Base-by-base conservation (phyloP, 1,140 invertebrate species). In the Aphidius gifuensis region DNA sequence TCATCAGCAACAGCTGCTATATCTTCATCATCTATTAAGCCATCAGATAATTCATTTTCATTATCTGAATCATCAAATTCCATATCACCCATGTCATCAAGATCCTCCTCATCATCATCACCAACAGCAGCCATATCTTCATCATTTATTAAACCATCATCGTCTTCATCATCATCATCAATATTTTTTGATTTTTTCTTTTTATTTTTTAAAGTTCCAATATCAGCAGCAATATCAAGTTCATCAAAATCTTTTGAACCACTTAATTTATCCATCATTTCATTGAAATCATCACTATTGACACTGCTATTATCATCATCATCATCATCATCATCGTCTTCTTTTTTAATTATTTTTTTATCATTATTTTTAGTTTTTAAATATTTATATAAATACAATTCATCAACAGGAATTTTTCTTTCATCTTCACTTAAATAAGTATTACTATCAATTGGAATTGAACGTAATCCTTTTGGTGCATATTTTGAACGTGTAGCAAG, bases 221-320 rank as follows among this genome's bases (percentile, higher is more conserved):
- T 69, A 57, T 83, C 80, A 16, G 76, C 80, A 64, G 80, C 81
- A 60, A 82, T 74, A 55, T 83, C 87, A 32, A 88, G 68, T 64
- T 88, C 83, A 6, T 83, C 86, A 9, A 87, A 68, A 68, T 87
- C 83, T 67, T 86, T 83, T 44, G 72, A 70, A 40, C 71, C 83
- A 2, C 83, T 83, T 69, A 91, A 82, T 57, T 78, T 81, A 69
- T 90, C 87, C 44, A 94, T 77, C 80, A 93, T 90, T n/a, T 87
- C 85, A 64, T 92, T 89, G 79, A 97, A 97, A 74, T 97, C 93
- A 61, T 93, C 90, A 74, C 93, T 94, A 65, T 86, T 89, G 4
- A 97, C 89, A 69, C 92, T 94, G 48, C 91, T 90, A 43, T 84
- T 80, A 74, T 94, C 92, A 70, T 88, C 87, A 66, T 86, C 84